Percentiles rank a stretch among this genome's conserved stretches.
These are phyloP conservation scores for Smutsia temminckii DNA, from an alignment of 2,797 vertebrate species.

Conservation along the genomic window DNA sequence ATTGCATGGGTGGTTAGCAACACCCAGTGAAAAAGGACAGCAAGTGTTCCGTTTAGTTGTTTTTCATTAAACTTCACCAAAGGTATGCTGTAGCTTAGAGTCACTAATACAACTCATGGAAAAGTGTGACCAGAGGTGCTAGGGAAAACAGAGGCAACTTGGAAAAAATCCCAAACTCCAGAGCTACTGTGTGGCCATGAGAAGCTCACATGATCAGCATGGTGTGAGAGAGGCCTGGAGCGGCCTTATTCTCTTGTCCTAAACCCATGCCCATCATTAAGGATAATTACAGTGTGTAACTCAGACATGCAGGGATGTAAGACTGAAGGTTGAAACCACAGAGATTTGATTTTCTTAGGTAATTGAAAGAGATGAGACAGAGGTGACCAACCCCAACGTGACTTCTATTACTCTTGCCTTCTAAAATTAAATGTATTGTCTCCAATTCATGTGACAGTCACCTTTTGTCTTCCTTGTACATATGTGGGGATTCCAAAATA, in stretches of 20 bases:
- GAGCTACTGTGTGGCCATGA: conserved; percentile 31
- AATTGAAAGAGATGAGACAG: conserved; percentile 77
- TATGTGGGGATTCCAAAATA: conserved; percentile 76
- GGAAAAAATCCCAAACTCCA: neutral
- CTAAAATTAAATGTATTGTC: conserved; percentile 80
- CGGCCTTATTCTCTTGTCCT: conserved; percentile 57
- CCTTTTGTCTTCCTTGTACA: conserved; percentile 74
- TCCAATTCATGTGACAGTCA: conserved; percentile 81
- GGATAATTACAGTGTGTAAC: conserved; percentile 67
- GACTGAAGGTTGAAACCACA: conserved; percentile 79
- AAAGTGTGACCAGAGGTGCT: neutral
- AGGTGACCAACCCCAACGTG: conserved; percentile 72
- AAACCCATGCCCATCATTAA: conserved; percentile 67
- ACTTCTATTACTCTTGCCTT: conserved; percentile 80
- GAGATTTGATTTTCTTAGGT: conserved; percentile 82
- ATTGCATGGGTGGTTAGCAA: neutral
- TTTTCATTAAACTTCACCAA: neutral
- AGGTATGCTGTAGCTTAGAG: neutral
- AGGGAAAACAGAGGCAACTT: neutral
- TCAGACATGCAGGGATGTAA: conserved; percentile 77
- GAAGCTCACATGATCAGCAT: conserved; percentile 41
- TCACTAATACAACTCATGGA: neutral
- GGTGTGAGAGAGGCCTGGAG: neutral
- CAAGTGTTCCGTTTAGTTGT: neutral
- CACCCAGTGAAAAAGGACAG: neutral